These are phyloP conservation scores for Paratilapia polleni DNA, from an alignment of 2,113 vertebrate genomes.

Conservation along the genomic window DNA sequence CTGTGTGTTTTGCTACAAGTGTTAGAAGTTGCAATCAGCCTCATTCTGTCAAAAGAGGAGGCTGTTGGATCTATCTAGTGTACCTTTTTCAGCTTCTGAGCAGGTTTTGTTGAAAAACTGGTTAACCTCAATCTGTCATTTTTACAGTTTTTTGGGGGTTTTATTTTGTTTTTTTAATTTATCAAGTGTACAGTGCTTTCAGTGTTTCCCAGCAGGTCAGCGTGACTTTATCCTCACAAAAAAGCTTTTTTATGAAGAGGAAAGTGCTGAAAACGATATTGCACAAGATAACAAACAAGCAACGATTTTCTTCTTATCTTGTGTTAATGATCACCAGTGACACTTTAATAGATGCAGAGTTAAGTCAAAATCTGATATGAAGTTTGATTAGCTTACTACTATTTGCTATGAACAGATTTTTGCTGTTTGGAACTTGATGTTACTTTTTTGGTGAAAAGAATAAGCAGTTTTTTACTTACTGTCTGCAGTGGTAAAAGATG, in stretches of 20 bases:
- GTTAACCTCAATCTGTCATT: slow-evolving; percentile 68
- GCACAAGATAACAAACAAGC: background rate
- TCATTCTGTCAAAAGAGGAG: slow-evolving; percentile 66
- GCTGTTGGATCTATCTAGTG: background rate
- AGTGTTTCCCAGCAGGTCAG: slow-evolving; percentile 14
- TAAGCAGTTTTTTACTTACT: background rate
- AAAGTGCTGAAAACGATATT: background rate
- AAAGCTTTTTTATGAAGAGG: background rate
- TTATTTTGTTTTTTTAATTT: slow-evolving; percentile 35
- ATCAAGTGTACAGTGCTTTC: slow-evolving; percentile 1
- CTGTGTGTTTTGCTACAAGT: slow-evolving; percentile 22
- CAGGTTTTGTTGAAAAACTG: slow-evolving; percentile 26
- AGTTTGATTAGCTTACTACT: background rate
- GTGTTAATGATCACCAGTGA: background rate
- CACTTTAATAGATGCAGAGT: background rate
- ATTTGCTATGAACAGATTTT: background rate
- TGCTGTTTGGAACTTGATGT: background rate
- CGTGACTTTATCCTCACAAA: slow-evolving; percentile 4
- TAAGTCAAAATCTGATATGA: slow-evolving; percentile 11
- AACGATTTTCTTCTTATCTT: background rate
- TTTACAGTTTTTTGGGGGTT: background rate
- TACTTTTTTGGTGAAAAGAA: background rate
- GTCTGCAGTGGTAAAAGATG: background rate
- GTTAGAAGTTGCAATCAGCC: slow-evolving; percentile 51
- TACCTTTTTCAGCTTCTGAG: slow-evolving; percentile 26